Evolutionary conservation across 2,797 vertebrate species (phyloP), one percentile per base, ranked within the genome.

Genomic region (Hyperoplus immaculatus): DNA sequence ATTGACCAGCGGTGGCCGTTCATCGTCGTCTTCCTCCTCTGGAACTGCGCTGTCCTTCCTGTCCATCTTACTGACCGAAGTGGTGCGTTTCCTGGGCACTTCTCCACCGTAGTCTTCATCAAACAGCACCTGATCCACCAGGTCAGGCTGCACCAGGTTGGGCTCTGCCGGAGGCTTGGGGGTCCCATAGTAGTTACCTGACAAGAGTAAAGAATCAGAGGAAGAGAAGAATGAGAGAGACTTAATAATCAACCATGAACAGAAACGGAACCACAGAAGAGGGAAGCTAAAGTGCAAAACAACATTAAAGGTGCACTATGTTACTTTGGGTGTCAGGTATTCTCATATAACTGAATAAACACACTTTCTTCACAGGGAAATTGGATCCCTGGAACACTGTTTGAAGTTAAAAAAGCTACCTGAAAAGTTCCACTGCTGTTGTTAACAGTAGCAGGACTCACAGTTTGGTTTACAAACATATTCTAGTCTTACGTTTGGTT

Each of bases 41-140:
- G 98, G 98, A 60, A 98, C 95, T 3, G 94, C 94, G 38, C 97
- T 99, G 89, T 99, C 98, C 94, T 96, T 98, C 81, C 97, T 93
- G 69, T 99, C 97, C 98, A 99, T 99, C 91, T 98, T 99, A 89
- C 98, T 99, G 93, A 99, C 98, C 0, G 98, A 99, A 0, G 98
- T 99, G 72, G 98, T 99, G 90, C 98, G 96, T 83, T 99, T 99
- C 80, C 98, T 96, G 84, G 98, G 96, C 0, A 96, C 95, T 83
- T 99, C 97, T 0, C 95, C 93, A 49, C 96, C 97, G 81, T 97
- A 99, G 84, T 98, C 97, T 90, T 97, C 97, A 72, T 99, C 98
- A 74, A 99, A 99, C 86, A 99, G 94, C 80, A 99, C 97, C 88
- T 99, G 98, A 92, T 99, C 98, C 88, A 99, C 98, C 4, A 98